These are phyloP conservation scores for Noctua pronuba DNA, from an alignment of 2,888 invertebrate genomes.

Conservation along the genomic window DNA sequence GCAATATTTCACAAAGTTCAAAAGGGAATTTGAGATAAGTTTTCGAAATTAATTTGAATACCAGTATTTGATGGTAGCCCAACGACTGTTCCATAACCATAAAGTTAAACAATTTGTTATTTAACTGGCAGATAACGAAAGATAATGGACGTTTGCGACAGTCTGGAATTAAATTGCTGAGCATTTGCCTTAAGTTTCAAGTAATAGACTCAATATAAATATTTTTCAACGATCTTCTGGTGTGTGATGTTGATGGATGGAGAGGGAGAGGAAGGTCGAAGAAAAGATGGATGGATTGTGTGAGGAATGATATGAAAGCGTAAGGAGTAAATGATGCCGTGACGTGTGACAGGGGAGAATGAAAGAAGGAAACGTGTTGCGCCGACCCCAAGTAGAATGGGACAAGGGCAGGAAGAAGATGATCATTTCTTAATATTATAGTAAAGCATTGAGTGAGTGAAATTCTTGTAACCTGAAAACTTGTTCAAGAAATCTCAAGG, in stretches of 20 bases:
- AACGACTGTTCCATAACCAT: constrained; percentile 49
- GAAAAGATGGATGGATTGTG: too few relatives aligned
- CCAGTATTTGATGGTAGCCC: constrained; percentile 39
- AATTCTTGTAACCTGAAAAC: neutral
- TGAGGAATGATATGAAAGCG: too few relatives aligned
- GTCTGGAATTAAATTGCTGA: constrained; percentile 38
- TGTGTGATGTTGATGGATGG: too few relatives aligned
- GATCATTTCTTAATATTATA: neutral
- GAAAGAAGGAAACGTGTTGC: too few relatives aligned
- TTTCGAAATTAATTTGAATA: constrained; percentile 51
- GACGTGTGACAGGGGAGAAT: too few relatives aligned
- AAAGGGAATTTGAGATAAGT: constrained; percentile 36
- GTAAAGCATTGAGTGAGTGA: neutral
- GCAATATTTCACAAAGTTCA: constrained; percentile 44
- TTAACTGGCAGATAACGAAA: constrained; percentile 47
- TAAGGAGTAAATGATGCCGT: too few relatives aligned
- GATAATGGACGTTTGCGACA: constrained; percentile 48
- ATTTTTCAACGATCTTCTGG: constrained; percentile 1
- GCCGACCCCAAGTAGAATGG: too few relatives aligned
- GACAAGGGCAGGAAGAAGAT: neutral
- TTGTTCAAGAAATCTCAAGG: neutral
- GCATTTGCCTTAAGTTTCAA: constrained; percentile 30
- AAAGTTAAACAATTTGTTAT: constrained; percentile 64
- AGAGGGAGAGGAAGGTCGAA: too few relatives aligned
- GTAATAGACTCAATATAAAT: constrained; percentile 27